Evolutionary conservation across 2,888 invertebrate genomes (phyloP), one percentile per base, ranked within the genome.

Genomic region (Nudaria mundana): DNA sequence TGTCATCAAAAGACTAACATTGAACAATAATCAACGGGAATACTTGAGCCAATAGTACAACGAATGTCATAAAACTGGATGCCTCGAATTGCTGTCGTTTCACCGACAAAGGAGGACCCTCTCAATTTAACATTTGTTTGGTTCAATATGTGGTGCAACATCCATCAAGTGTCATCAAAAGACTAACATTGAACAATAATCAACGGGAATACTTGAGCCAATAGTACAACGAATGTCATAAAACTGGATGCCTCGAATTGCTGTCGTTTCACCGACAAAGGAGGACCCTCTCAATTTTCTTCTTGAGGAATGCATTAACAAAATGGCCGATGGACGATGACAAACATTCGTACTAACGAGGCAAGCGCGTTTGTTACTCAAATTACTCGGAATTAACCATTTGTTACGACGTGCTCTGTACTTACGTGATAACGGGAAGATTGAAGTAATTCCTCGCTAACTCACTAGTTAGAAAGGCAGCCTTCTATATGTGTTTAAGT

Each of bases 231-330:
- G 3, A 43, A 32, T 45, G 39, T 44, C 37, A 51, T 47, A 59
- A 52, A 42, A 48, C 47, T 35, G 52, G 52, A 63, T 53, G 52
- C 44, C 45, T 42, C 38, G 44, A 61, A 66, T 67, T 41, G 51
- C 57, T 48, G 39, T 48, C 53, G 55, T 67, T 61, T 53, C 25
- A 39, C 33, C 42, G 42, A 64, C 64, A 63, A 57, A 56, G 52
- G 51, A 51, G 12, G 33, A 34, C 33, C 48, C 44, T 33, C 30
- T 38, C 20, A 6, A 35, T 42, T 43, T 48, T 43, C 48, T 54
- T 44, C 66, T 66, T 64, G 60, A 59, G 66, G 63, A 59, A 72
- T 69, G 69, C 66, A 66, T 71, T 69, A 66, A 66, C 65, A 65
- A 63, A 72, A 72, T 66, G 63, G 64, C 62, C 63, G 63, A 57